These are phyloP conservation scores for Gephyroberyx darwinii DNA, from an alignment of 2,797 vertebrate species.

Conservation along the genomic window DNA sequence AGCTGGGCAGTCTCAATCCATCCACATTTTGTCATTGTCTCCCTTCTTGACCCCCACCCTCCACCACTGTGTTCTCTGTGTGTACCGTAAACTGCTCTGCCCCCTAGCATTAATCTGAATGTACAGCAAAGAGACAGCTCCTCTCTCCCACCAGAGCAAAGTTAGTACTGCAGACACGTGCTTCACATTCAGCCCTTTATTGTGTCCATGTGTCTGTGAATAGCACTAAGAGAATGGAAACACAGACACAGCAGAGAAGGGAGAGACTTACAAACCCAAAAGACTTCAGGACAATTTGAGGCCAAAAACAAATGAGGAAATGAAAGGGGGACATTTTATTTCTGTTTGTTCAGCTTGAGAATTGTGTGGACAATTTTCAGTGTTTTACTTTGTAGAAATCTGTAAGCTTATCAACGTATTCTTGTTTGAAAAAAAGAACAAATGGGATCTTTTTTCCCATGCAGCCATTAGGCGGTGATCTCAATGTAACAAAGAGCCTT, in stretches of 20 bases:
- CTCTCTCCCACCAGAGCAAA: conserved; percentile 26
- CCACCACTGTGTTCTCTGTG: conserved; percentile 3
- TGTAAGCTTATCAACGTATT: conserved; percentile 4
- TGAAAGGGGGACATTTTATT: conserved; percentile 56
- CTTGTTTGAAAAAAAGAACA: background rate
- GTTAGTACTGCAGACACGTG: conserved; percentile 29
- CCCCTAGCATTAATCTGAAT: conserved; percentile 44
- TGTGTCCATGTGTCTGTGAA: conserved; percentile 32
- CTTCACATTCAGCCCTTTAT: conserved; percentile 24
- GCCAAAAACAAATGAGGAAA: conserved; percentile 52
- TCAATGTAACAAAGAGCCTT: background rate
- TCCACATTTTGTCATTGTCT: background rate
- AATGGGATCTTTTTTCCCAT: background rate
- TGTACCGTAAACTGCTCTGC: conserved; percentile 27
- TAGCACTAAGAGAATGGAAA: conserved; percentile 30
- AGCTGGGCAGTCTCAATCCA: background rate
- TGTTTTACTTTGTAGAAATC: conserved; percentile 9
- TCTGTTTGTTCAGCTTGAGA: conserved; percentile 39
- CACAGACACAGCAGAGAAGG: conserved; percentile 24
- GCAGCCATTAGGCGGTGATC: background rate
- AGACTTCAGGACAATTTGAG: conserved; percentile 32
- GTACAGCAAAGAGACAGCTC: conserved; percentile 27
- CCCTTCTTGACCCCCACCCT: background rate
- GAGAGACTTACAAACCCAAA: conserved; percentile 28
- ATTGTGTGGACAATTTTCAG: conserved; percentile 6